Base-by-base conservation (phyloP, 2,113 vertebrate species). In the Myiagra hebetior region DNA sequence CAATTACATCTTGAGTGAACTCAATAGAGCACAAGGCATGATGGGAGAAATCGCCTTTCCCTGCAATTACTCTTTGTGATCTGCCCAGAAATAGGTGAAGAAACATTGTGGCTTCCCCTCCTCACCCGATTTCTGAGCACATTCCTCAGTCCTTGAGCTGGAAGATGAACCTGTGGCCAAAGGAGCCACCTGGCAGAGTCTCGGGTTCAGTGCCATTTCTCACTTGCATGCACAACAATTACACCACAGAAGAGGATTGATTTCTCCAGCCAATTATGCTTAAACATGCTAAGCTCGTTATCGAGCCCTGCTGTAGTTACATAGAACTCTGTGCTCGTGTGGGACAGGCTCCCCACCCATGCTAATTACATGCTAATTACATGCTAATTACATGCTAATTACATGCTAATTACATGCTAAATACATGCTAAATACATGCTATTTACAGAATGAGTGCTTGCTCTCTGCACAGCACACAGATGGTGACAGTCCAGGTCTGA, bases 1-100 rank as follows among this genome's bases (percentile, higher is more conserved):
- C 97, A 97, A 96, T 98, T 98, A 97, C 93, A 94, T 96, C 91
- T 97, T 88, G 88, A 97, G 96, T 93, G 94, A 98, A 96, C 91
- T 97, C 94, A 94, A 96, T 95, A 96, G 94, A 97, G 91, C 87
- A 97, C 37, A 52, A 91, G 57, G 92, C 96, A 96, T 88, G 89
- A 84, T 94, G 93, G 94, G 97, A 97, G 95, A 95, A 98, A 97
- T 96, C 56, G n/a, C 81, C 94, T 97, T 91, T 92, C 72, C 10
- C 92, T 84, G 92, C 94, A 98, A 96, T 97, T 97, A 93, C 68
- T 81, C 75, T 69, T 96, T 81, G 86, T 87, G 85, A 75, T 94
- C 83, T 91, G 67, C 77, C 93, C 79, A 95, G 94, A 93, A 91
- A 95, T 9, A 91, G 62, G 87, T 69, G 41, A 95, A 86, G 87